Conservation (phyloP, 2,888 invertebrate species). For the Tachina fera region DNA sequence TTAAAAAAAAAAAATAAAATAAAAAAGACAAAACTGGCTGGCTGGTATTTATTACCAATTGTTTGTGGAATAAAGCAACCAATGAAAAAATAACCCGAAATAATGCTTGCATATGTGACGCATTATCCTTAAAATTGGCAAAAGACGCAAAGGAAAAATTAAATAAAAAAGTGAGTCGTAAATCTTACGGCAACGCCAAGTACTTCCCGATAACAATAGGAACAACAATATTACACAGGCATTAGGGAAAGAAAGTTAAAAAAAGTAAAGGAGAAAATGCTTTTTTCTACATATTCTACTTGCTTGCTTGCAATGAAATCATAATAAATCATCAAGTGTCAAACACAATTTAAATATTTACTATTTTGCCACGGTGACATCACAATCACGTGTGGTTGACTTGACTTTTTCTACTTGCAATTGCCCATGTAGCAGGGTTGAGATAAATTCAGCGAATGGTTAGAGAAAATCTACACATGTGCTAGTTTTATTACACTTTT, state of each 20-base stretch:
- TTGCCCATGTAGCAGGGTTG: not conserved
- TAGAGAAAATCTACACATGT: constrained; percentile 59
- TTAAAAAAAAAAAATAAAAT: not conserved
- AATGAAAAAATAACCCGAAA: constrained; percentile 18
- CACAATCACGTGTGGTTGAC: constrained; percentile 67
- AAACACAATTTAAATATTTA: constrained; percentile 75
- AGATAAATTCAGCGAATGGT: not conserved
- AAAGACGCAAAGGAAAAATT: constrained; percentile 35
- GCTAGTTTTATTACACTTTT: constrained; percentile 25
- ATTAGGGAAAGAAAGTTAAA: constrained; percentile 2
- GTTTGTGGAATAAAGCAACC: constrained; percentile 12
- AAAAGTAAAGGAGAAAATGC: not conserved
- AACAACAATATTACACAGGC: constrained; percentile 47
- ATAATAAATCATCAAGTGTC: constrained; percentile 74
- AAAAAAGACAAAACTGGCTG: constrained; percentile 28
- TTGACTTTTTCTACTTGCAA: not conserved
- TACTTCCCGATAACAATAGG: constrained; percentile 59
- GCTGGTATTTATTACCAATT: constrained; percentile 32
- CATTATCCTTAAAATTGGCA: constrained; percentile 69
- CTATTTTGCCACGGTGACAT: constrained; percentile 70
- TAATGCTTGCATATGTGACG: constrained; percentile 69
- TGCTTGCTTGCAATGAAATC: constrained; percentile 48
- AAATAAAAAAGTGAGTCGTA: constrained; percentile 59
- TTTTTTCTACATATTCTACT: constrained; percentile 12
- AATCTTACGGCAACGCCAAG: constrained; percentile 66